Evolutionary conservation across 2,888 invertebrate species (phyloP), one percentile per base, ranked within the genome.

Genomic region (Xestia sexstrigata): DNA sequence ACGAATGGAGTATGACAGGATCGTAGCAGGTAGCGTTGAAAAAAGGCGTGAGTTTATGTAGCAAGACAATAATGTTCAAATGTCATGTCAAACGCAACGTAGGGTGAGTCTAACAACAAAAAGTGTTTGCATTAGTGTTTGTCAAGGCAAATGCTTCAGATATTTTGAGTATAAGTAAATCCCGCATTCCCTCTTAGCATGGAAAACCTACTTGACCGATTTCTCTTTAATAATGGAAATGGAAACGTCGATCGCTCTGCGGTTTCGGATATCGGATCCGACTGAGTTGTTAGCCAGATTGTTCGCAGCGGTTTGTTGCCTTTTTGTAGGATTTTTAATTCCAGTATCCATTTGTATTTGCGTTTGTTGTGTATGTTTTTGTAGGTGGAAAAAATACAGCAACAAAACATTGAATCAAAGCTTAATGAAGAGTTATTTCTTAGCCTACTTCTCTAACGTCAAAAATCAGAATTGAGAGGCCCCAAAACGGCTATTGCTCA

Each of bases 221-320:
- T 78, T 81, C 63, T 66, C 75, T 70, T 83, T 52, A 74, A 60
- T 78, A 68, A 60, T 82, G 49, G 52, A 74, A 79, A 79, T 74
- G 67, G 84, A 79, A 70, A 52, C 58, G 26, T 67, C 42, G 49
- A 71, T 68, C 30, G 62, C 49, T 79, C 63, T 82, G 84, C 42
- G 74, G 78, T 78, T 72, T 79, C 67, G 11, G 63, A 67, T 79
- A 82, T 71, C 82, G 49, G 58, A 79, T 83, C 52, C 58, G 68
- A 30, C 58, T 52, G 62, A 52, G 74, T 67, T 72, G 69, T 70
- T 70, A 72, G 62, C 42, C 35, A 58, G 74, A 70, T 67, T 62
- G 66, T 62, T 63, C 30, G 26, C 20, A 70, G 23, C 23, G 73
- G 55, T 58, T 58, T n/a, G 58, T n/a, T 70, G 83, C 26, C 39